Evolutionary conservation across 2,888 invertebrate genomes (phyloP).

Genomic region (Pheosia tremula): DNA sequence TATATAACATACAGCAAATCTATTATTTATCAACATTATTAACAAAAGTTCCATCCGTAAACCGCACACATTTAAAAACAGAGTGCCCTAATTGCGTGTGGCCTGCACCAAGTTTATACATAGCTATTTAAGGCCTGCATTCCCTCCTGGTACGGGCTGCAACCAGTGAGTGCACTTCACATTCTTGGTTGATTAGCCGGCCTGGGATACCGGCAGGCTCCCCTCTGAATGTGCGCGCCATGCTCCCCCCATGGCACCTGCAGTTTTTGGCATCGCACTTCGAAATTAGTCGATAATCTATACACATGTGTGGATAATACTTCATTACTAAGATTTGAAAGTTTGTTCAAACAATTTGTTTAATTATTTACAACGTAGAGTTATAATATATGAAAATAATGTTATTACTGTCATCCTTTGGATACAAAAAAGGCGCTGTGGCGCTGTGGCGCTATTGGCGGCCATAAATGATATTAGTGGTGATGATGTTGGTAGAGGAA

Average conservation of each 20-base stretch:
- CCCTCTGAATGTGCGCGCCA: slow-evolving; percentile 29
- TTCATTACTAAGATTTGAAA: neutral
- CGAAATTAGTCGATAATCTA: slow-evolving; percentile 34
- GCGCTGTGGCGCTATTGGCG: too few species aligned
- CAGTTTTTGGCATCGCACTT: slow-evolving; percentile 49
- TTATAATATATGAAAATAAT: too few species aligned
- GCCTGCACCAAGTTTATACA: slow-evolving; percentile 35
- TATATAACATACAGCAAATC: too few species aligned
- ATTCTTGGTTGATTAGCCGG: slow-evolving; percentile 64
- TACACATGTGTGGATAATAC: neutral
- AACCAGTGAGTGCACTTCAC: slow-evolving; percentile 48
- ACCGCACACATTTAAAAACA: slow-evolving; percentile 8
- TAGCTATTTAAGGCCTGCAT: slow-evolving; percentile 28
- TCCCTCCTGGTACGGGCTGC: slow-evolving; percentile 26
- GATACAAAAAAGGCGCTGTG: too few species aligned
- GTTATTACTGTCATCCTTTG: too few species aligned
- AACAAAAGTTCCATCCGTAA: neutral
- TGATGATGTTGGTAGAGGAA: too few species aligned
- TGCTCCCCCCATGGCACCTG: slow-evolving; percentile 45
- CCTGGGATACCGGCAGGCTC: slow-evolving; percentile 23
- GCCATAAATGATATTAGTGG: too few species aligned
- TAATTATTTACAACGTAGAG: too few species aligned
- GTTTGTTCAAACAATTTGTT: neutral
- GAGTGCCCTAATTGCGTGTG: slow-evolving; percentile 21
- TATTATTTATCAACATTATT: neutral